These are phyloP conservation scores for Melanotaenia duboulayi DNA, from an alignment of 2,113 vertebrate genomes.

Conservation along the genomic window DNA sequence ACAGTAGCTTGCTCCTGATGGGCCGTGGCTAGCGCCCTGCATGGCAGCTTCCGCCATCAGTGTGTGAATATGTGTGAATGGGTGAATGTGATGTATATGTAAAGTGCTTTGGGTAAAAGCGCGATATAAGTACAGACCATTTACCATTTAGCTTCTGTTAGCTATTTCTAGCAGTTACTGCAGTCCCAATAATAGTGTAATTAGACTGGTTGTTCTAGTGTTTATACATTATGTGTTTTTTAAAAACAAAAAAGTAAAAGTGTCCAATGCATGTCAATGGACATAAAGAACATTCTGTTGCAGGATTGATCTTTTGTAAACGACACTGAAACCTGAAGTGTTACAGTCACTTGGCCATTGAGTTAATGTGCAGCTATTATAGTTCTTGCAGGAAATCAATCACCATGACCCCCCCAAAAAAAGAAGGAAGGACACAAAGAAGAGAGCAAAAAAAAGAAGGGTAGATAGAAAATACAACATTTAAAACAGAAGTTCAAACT, in stretches of 20 bases:
- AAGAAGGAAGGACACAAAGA: background rate
- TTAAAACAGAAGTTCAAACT: no score
- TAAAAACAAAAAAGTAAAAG: background rate
- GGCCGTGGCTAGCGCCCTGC: no score
- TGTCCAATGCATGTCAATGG: conserved; percentile 33
- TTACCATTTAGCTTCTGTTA: no score
- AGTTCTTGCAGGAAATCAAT: conserved; percentile 44
- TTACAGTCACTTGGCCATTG: background rate
- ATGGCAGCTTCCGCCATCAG: no score
- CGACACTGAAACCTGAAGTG: conserved; percentile 44
- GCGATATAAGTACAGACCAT: no score
- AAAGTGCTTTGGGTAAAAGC: no score
- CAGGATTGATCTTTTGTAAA: conserved; percentile 45
- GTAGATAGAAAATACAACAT: background rate
- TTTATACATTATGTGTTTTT: background rate
- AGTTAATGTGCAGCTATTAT: conserved; percentile 27
- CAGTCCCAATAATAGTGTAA: no score
- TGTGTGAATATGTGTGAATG: no score
- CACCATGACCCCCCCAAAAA: conserved; percentile 8
- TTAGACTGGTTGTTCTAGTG: background rate
- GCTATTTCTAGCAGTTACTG: background rate
- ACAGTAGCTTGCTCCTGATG: no score
- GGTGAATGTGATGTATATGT: no score
- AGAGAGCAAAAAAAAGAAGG: background rate
- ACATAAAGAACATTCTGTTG: conserved; percentile 8